These are phyloP conservation scores for Pitta sordida DNA, from an alignment of 2,113 vertebrate species.

Conservation along the genomic window DNA sequence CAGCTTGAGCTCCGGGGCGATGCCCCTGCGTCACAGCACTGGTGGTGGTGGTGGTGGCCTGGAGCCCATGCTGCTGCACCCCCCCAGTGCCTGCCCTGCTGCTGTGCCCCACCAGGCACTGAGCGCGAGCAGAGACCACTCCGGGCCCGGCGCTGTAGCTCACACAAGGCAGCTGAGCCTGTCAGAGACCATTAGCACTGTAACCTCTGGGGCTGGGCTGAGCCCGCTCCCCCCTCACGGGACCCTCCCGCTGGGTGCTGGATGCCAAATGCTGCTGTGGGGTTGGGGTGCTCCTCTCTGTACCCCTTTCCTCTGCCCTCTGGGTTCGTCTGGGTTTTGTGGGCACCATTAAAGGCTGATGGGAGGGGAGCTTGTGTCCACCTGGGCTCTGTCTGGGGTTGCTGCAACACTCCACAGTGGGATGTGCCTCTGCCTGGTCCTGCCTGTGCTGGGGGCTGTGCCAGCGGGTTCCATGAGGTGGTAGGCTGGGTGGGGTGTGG, in stretches of 20 bases:
- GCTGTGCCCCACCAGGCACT: background rate
- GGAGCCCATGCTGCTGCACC: background rate
- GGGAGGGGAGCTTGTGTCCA: background rate
- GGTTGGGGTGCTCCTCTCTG: background rate
- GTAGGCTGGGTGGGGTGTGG: background rate
- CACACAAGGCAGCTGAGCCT: accelerated
- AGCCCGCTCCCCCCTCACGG: background rate
- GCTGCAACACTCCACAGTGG: accelerated
- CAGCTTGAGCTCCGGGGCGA: background rate
- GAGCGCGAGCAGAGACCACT: background rate
- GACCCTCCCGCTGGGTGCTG: background rate
- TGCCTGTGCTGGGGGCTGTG: background rate
- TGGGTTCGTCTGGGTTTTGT: background rate
- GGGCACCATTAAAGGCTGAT: conserved; percentile 38
- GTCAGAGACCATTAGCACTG: conserved; percentile 24
- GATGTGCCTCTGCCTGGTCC: background rate
- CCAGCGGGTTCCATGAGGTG: accelerated
- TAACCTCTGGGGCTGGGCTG: conserved; percentile 27
- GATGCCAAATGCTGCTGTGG: conserved; percentile 17
- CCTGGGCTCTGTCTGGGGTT: background rate
- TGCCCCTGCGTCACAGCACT: background rate
- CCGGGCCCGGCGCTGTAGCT: accelerated
- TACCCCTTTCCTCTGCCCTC: background rate
- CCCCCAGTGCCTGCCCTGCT: background rate
- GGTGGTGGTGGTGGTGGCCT: background rate